Base-by-base conservation (phyloP, 2,113 vertebrate genomes). In the Origma solitaria region DNA sequence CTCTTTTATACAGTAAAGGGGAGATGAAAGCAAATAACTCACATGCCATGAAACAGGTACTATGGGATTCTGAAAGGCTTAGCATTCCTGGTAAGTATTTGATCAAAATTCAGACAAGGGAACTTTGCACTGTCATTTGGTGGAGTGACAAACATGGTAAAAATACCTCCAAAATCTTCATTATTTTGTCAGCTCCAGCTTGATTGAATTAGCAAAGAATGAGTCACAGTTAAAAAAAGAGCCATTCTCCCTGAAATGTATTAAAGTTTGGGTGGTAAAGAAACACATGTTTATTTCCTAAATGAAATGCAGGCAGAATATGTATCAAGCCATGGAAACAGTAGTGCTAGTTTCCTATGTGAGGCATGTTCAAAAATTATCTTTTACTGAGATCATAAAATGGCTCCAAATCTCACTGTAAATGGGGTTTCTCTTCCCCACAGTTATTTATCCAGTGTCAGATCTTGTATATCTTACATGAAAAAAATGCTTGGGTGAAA, bases 1-100 rank as follows among this genome's bases (percentile, higher is more conserved):
- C 94, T 98, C 97, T 97, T 98, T 98, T 97, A 97, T 97, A 97
- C 92, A 97, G 96, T 96, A 97, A 97, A 98, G 92, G 92, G 82
- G 95, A 97, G 97, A 98, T 98, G 97, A 98, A 98, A 98, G 97
- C 87, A 77, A 95, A 96, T 97, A 97, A 97, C 97, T 98, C 96
- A 82, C 93, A 97, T 97, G 97, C 97, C 96, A 97, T 94, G 95
- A 98, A 98, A 96, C 75, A 97, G 97, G 97, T 95, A 98, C 97
- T 98, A 97, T 97, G 91, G 88, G 94, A 95, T 96, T 97, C 97
- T 97, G 96, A 97, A 95, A 96, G 95, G 96, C 96, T 97, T 95
- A 82, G 90, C 72, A 92, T 96, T 97, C 91, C 97, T 97, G 90
- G 94, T 96, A 96, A 95, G 97, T 95, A 95, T 98, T 98, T 97